These are phyloP conservation scores for Eira barbara DNA, from an alignment of 2,113 vertebrate genomes.

Conservation along the genomic window DNA sequence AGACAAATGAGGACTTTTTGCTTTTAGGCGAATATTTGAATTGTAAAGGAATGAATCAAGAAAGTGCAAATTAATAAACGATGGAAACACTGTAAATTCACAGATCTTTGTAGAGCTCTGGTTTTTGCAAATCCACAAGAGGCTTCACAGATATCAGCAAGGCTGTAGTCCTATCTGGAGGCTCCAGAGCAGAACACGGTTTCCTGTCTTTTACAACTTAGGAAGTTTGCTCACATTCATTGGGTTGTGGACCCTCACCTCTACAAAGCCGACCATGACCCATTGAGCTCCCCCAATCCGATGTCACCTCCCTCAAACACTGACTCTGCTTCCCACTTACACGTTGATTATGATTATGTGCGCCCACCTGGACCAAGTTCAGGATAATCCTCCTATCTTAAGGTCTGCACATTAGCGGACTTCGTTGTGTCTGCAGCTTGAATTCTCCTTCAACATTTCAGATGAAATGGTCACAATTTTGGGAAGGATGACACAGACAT, in stretches of 20 bases:
- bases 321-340: too few species aligned
- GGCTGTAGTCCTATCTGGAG: neutral
- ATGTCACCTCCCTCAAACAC: rapidly evolving
- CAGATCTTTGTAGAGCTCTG: neutral
- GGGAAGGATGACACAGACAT: neutral
- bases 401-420: too few species aligned
- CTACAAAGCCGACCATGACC: neutral
- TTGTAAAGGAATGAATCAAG: rapidly evolving
- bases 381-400: rapidly evolving
- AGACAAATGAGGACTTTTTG: neutral
- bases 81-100: rapidly evolving
- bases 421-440: neutral
- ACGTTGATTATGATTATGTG: rapidly evolving
- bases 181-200: rapidly evolving
- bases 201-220: rapidly evolving
- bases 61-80: too few species aligned
- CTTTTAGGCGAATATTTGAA: neutral
- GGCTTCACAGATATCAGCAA: neutral
- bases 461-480: neutral
- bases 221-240: rapidly evolving
- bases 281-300: rapidly evolving
- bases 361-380: rapidly evolving
- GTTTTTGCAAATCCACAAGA: rapidly evolving
- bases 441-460: too few species aligned
- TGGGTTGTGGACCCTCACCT: too few species aligned